Evolutionary conservation across 1,140 invertebrate genomes (phyloP), one percentile per base, ranked within the genome.

Genomic region (Dendroctonus ponderosae): DNA sequence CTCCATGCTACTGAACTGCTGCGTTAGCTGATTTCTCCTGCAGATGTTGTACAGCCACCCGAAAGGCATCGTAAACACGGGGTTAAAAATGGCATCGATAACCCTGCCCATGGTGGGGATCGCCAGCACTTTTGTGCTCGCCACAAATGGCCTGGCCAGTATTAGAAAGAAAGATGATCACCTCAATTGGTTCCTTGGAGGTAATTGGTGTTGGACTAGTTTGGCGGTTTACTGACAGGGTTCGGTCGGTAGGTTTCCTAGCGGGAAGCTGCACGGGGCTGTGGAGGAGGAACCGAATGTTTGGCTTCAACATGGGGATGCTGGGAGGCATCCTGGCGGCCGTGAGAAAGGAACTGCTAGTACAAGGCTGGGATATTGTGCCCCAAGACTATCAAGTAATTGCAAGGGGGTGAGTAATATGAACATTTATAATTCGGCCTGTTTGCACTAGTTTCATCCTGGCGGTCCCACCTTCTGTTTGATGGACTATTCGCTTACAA

Each of bases 151-250:
- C 1, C 73, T 84, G 0, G 82, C 82, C 9, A 85, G 84, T 60
- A 26, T 86, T 0, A 81, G 89, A 50, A 81, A 82, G 37, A 87
- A 88, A 74, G 86, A 91, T 72, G 89, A 89, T 72, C 71, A 74
- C 77, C 79, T 82, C 0, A 87, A 86, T 70, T 87, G 86, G 71
- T 79, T 84, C 58, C 26, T 85, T 56, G 87, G 86, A 11, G 86
- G 85, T 11, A 73, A 64, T 38, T 12, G 14, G 26, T 7, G 12
- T 11, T 0, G 46, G 6, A 7, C 41, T 56, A n/a, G 11, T 56
- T 15, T 11, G 12, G 26, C 4, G 7, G 37, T 44, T 44, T 46
- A 26, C 11, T 5, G 5, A 15, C 26, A 11, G 14, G 46, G 26
- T 41, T 14, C 42, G 41, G 37, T 62, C 42, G 12, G 5, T 41